Evolutionary conservation across 2,797 vertebrate genomes (phyloP).

Genomic region (Mionectes olivaceus): DNA sequence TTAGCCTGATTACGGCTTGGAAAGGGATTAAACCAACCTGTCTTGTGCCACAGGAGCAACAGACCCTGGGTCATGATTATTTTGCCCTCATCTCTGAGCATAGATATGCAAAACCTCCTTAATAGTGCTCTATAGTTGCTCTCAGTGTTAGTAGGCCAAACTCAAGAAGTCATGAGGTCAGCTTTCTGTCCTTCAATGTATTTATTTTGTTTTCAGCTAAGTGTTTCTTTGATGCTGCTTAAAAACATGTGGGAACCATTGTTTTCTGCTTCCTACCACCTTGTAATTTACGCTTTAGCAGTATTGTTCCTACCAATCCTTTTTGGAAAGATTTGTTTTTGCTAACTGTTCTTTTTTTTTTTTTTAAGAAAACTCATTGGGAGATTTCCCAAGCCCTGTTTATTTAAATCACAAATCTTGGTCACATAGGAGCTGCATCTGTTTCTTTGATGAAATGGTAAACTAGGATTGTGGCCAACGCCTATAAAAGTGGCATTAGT

Average conservation of each 20-base stretch:
- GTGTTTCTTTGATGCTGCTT: not conserved
- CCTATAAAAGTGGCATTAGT: slow-evolving; percentile 74
- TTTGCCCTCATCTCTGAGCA: not conserved
- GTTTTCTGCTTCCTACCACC: not conserved
- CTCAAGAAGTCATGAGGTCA: not conserved
- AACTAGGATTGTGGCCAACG: slow-evolving; percentile 66
- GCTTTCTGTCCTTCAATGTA: not conserved
- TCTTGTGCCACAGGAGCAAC: not conserved
- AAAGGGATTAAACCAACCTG: not conserved
- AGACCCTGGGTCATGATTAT: not conserved
- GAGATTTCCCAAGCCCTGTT: slow-evolving; percentile 26
- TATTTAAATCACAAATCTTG: slow-evolving; percentile 57
- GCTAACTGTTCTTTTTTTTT: not conserved
- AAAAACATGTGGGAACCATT: not conserved
- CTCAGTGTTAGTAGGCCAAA: not conserved
- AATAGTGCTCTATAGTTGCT: not conserved
- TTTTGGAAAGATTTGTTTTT: not conserved
- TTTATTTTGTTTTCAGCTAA: not conserved
- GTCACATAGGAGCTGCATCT: slow-evolving; percentile 47
- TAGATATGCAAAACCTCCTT: not conserved
- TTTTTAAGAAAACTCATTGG: slow-evolving; percentile 10
- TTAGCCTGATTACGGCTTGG: not conserved
- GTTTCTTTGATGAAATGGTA: slow-evolving; percentile 69
- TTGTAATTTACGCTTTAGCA: slow-evolving; percentile 30
- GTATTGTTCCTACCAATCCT: not conserved